Percentiles rank a stretch among this genome's conserved stretches.
These are phyloP conservation scores for Paramormyrops kingsleyae DNA, from an alignment of 2,113 vertebrate genomes.

Conservation along the genomic window DNA sequence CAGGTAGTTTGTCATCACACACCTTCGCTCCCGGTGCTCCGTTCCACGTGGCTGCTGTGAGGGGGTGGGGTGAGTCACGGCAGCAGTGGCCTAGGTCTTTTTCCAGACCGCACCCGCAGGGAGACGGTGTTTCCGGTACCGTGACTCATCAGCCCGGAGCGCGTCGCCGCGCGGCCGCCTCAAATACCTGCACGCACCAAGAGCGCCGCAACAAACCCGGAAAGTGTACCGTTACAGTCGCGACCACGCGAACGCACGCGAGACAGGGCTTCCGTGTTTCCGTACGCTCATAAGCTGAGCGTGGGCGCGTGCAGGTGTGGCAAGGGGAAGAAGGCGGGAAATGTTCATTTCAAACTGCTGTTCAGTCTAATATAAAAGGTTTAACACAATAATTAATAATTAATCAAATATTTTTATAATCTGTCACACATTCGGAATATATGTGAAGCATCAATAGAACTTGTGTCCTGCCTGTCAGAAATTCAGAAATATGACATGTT, in stretches of 20 bases:
- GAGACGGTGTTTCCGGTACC: neutral
- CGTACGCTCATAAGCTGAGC: neutral
- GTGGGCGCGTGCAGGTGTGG: neutral
- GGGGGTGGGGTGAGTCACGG: neutral
- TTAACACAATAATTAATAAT: too few relatives aligned
- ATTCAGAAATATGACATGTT: neutral
- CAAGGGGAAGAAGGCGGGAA: neutral
- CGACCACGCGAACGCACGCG: neutral
- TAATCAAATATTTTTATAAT: neutral
- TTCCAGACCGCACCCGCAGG: neutral
- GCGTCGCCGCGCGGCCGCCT: neutral
- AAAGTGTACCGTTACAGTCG: neutral
- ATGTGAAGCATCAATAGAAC: neutral
- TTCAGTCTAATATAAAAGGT: neutral
- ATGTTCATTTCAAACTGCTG: neutral
- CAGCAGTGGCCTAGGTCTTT: neutral
- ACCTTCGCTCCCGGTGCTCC: neutral
- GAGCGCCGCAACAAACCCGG: neutral
- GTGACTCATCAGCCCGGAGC: conserved; percentile 4
- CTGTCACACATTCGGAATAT: neutral
- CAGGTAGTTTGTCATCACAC: neutral
- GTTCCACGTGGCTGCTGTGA: neutral
- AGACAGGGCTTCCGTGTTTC: neutral
- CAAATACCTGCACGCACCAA: neutral
- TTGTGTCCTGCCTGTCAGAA: neutral